Base-by-base conservation (phyloP, 2,113 vertebrate species). In the Trachemys scripta region DNA sequence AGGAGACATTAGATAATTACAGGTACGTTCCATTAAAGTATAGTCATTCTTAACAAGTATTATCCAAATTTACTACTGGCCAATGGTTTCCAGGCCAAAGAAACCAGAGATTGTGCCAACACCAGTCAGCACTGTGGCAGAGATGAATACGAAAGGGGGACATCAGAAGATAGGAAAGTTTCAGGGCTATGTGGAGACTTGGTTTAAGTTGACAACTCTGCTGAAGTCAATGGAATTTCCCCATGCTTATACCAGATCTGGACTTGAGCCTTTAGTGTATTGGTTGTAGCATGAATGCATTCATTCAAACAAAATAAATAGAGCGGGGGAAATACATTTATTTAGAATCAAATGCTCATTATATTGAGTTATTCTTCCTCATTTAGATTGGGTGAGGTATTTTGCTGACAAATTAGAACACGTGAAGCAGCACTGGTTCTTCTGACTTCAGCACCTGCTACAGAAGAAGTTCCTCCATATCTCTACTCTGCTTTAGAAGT, bases 1-100 rank as follows among this genome's bases (percentile, higher is more conserved):
- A 98, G 89, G 89, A 95, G 94, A 96, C 50, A 50, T 25, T 22
- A 97, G 94, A 96, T 88, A 92, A 93, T 88, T 96, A 93, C 11
- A 45, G 6, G 24, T 27, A 25, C 42, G 16, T 91, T 97, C 88
- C 65, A 72, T n/a, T 72, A 19, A n/a, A 72, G 19, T 92, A 81
- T 94, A 97, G 94, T 69, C 81, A 82, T 57, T 91, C 92, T 80
- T 88, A 54, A 93, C 82, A 91, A 96, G 91, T 85, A 76, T 80
- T 54, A 82, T 3, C 85, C 86, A 62, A 1, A 1, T 47, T n/a
- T 90, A 91, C 95, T 86, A 45, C 87, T 83, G 87, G 65, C 65
- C 62, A 1, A 72, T 3, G n/a, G 88, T 79, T 93, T 88, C 84
- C 88, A 85, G 95, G 85, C 81, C 94, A 91, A 82, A 97, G 85